Evolutionary conservation across 2,888 invertebrate genomes (phyloP), one percentile per base, ranked within the genome.

Genomic region (Atethmia centrago): DNA sequence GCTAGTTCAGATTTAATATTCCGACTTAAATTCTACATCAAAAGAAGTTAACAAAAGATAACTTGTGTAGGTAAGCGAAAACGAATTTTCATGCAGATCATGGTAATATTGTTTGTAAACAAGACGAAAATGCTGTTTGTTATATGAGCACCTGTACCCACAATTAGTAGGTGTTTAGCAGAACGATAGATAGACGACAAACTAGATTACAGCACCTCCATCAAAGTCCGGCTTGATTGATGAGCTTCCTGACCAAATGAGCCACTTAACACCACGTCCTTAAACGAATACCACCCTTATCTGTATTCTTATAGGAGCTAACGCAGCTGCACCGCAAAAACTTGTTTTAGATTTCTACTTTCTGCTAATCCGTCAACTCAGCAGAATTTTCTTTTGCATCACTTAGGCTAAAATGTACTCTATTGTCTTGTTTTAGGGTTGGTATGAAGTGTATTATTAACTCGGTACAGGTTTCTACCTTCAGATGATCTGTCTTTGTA

Each of bases 161-260:
- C 78, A 86, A 93, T 93, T 93, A 91, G 91, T 87, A 92, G 88
- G 88, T 90, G 89, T 91, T 91, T 89, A 88, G 87, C 88, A 89
- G 88, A 87, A 82, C 82, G 86, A 88, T 85, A 88, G 92, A 92
- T 92, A 91, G 92, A 93, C 88, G 88, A 92, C 94, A 92, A 94
- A 94, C 94, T 92, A 90, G 93, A 95, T 94, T 94, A 94, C 90
- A 90, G 88, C 90, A 88, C 94, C 92, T 93, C 93, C 94, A 93
- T 94, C 94, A 94, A 92, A 90, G 92, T 93, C 93, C 90, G 71
- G 84, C 79, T 88, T 94, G 95, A 95, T 94, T 94, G 95, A 95
- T 95, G 94, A 92, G 90, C 79, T 89, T 84, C 87, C 88, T 88
- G 88, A 88, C 87, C 91, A 92, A 92, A 93, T 92, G 90, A 93